phyloP scores from a whole-genome alignment of 2,888 invertebrate species.

The Pogonocherus hispidulus region DNA sequence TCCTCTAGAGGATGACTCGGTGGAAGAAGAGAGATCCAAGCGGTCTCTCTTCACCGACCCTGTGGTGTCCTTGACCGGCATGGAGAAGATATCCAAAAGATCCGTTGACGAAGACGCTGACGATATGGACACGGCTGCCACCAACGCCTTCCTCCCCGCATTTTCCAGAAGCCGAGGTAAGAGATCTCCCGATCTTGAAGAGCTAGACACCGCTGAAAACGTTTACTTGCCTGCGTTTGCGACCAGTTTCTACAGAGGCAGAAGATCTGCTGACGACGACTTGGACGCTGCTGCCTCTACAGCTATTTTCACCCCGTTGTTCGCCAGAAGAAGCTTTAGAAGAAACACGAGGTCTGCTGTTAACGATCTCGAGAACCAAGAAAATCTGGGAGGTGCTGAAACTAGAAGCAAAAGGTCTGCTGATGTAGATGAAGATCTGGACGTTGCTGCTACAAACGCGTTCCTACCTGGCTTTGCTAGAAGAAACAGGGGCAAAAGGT shows the following conservation, averaged over 20 bases:
- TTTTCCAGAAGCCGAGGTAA: slow-evolving; percentile 4
- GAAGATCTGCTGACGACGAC: slow-evolving; percentile 28
- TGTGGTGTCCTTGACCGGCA: slow-evolving; percentile 35
- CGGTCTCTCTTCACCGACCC: slow-evolving; percentile 36
- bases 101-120: slow-evolving; percentile 18
- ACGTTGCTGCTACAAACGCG: too few relatives aligned
- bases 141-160: slow-evolving; percentile 1
- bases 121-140: not conserved
- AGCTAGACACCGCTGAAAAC: slow-evolving; percentile 1
- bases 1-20: slow-evolving; percentile 30
- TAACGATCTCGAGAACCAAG: not conserved
- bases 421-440: too few relatives aligned
- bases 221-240: not conserved
- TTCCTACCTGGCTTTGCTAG: too few relatives aligned
- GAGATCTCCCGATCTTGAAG: slow-evolving; percentile 4
- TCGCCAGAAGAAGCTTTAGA: slow-evolving; percentile 31
- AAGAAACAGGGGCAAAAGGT: too few relatives aligned
- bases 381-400: too few relatives aligned
- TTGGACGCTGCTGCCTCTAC: slow-evolving; percentile 23
- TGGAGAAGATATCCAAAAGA: slow-evolving; percentile 43
- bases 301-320: slow-evolving; percentile 33
- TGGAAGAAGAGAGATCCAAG: slow-evolving; percentile 31
- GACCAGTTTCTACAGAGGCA: slow-evolving; percentile 9
- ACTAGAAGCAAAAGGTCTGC: too few relatives aligned
- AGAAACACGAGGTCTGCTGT: slow-evolving; percentile 23